phyloP scores from a whole-genome alignment of 2,113 vertebrate genomes.

The Mustelus asterias region DNA sequence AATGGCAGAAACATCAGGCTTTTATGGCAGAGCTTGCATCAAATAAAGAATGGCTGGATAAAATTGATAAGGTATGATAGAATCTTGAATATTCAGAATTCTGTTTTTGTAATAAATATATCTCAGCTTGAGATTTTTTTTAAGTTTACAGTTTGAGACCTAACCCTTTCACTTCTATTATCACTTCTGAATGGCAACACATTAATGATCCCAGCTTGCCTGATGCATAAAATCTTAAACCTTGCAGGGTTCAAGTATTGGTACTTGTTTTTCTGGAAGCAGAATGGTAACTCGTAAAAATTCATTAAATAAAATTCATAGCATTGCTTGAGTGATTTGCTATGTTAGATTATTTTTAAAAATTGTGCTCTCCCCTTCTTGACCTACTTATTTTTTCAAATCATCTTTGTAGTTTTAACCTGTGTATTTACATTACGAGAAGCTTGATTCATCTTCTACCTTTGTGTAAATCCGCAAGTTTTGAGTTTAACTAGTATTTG shows the following conservation, averaged over 20 bases:
- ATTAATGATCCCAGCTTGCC: neutral
- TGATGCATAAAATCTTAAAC: neutral
- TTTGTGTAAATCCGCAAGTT: neutral
- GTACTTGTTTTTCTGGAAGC: neutral
- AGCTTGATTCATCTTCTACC: neutral
- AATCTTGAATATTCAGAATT: constrained; percentile 24
- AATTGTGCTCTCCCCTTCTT: neutral
- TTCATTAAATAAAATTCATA: neutral
- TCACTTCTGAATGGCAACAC: neutral
- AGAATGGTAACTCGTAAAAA: neutral
- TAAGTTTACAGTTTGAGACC: neutral
- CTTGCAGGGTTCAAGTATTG: neutral
- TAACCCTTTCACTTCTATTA: neutral
- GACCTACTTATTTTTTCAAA: neutral
- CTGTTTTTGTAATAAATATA: constrained; percentile 44
- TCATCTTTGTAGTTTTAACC: neutral
- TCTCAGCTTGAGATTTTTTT: neutral
- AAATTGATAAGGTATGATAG: constrained; percentile 80
- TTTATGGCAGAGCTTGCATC: constrained; percentile 95
- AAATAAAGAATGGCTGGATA: constrained; percentile 99
- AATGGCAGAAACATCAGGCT: constrained; percentile 92
- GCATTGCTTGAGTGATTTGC: neutral
- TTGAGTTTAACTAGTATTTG: neutral
- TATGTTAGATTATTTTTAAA: neutral
- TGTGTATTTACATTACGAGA: neutral